Evolutionary conservation across 2,113 vertebrate species (phyloP), one percentile per base, ranked within the genome.

Genomic region (Cynoglossus semilaevis): DNA sequence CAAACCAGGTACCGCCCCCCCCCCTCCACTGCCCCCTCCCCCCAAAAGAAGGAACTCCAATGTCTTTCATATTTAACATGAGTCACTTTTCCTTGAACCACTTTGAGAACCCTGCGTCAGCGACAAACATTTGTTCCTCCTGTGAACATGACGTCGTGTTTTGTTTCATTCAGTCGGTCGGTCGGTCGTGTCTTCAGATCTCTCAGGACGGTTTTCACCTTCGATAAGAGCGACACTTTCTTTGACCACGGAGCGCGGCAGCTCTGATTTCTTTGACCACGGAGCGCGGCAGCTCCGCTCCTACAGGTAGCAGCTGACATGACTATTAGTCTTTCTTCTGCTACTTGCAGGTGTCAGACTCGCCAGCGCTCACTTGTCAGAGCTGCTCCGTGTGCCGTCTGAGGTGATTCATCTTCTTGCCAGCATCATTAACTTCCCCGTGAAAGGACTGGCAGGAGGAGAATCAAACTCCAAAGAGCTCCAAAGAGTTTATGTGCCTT

Each of bases 321-420:
- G 84, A 86, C 88, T 87, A 89, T 91, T 88, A 87, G 85, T 87
- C 89, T 86, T 85, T 87, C 85, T 80, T 83, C 72, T 89, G 88
- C 81, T 88, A 90, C 92, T 93, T 90, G 89, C 90, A 92, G 91
- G 92, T 85, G 84, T 92, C 87, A 92, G 87, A 92, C 91, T 88
- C 81, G 86, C 81, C 86, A 80, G 85, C 91, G 89, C 92, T 92
- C 83, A 88, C 85, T 90, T 89, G 87, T 94, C 93, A 94, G 90
- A 77, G 84, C 86, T 87, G 90, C 93, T 93, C 94, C 91, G 92
- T 91, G 92, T 92, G 91, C 76, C 91, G 92, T 94, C 92, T 92
- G 86, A 85, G 94, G 94, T 94, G 94, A 96, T 96, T 95, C 91
- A 95, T 96, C 94, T 95, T 95, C 91, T 89, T 95, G 93, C 93